Conservation (phyloP, 2,888 invertebrate species). For the Campoplex nolae region DNA sequence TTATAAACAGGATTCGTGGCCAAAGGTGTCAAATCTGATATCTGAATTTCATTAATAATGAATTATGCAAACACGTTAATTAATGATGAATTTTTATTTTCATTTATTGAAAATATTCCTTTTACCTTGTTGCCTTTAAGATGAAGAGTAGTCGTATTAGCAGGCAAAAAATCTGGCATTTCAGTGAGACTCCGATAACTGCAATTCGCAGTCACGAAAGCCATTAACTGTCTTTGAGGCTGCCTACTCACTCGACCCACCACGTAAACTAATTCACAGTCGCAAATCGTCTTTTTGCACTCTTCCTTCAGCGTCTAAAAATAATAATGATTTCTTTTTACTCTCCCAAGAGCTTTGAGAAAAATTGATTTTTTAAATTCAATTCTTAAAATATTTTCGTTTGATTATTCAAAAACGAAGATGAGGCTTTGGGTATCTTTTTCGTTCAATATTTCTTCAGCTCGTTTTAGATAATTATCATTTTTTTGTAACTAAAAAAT, state of each 20-base stretch:
- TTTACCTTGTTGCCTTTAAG: conserved; percentile 89
- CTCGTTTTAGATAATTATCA: no score
- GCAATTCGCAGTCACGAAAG: conserved; percentile 90
- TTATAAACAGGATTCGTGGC: conserved; percentile 89
- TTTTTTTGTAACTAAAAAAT: background rate
- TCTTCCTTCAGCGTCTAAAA: conserved; percentile 86
- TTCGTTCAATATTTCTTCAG: no score
- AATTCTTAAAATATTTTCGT: background rate
- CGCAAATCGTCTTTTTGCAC: conserved; percentile 87
- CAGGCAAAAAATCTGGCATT: conserved; percentile 88
- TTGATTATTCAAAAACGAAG: no score
- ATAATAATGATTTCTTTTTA: conserved; percentile 54
- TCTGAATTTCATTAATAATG: conserved; percentile 83
- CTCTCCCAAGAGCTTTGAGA: conserved; percentile 39
- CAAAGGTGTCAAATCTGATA: conserved; percentile 87
- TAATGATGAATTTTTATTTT: background rate
- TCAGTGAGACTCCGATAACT: conserved; percentile 86
- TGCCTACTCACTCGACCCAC: conserved; percentile 84
- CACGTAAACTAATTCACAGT: conserved; percentile 88
- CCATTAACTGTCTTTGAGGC: conserved; percentile 84
- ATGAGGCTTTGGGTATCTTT: no score
- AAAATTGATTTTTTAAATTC: background rate
- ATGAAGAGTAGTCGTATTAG: conserved; percentile 88
- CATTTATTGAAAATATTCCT: background rate
- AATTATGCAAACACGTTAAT: background rate